A percentile compares a stretch with the other conserved stretches of the same genome.
These are phyloP conservation scores for Idaea straminata DNA, from an alignment of 2,888 invertebrate genomes.

Conservation along the genomic window DNA sequence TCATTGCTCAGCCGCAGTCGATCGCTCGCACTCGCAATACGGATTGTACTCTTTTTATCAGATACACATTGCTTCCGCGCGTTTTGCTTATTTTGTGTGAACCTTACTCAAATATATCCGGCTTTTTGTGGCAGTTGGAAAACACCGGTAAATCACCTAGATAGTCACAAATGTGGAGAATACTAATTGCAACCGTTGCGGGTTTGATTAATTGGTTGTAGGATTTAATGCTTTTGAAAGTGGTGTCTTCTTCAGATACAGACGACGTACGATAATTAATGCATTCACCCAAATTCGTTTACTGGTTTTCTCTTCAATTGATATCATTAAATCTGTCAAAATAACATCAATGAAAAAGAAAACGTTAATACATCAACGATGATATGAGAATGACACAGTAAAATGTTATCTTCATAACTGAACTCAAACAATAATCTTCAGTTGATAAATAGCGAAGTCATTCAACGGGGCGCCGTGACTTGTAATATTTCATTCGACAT, in stretches of 20 bases:
- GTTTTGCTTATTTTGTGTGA: background rate
- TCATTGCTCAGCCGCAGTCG: background rate
- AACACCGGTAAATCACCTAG: background rate
- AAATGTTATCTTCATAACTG: background rate
- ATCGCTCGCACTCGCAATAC: slow-evolving; percentile 2
- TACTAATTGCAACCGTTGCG: background rate
- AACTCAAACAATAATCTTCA: background rate
- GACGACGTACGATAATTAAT: background rate
- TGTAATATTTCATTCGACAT: background rate
- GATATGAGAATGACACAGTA: background rate
- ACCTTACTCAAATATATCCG: background rate
- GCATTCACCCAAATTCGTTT: background rate
- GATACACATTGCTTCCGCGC: background rate
- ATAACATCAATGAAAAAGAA: background rate
- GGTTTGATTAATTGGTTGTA: background rate
- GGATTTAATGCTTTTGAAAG: background rate
- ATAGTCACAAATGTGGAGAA: background rate
- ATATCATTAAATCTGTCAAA: background rate
- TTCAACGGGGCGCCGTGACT: background rate
- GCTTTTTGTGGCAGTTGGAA: background rate
- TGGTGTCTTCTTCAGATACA: background rate
- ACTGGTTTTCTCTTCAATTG: background rate
- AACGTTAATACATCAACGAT: background rate
- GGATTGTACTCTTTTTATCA: slow-evolving; percentile 2
- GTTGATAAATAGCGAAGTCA: background rate